phyloP scores from a whole-genome alignment of 1,140 invertebrate genomes.

The Akabosia matsudoensis region DNA sequence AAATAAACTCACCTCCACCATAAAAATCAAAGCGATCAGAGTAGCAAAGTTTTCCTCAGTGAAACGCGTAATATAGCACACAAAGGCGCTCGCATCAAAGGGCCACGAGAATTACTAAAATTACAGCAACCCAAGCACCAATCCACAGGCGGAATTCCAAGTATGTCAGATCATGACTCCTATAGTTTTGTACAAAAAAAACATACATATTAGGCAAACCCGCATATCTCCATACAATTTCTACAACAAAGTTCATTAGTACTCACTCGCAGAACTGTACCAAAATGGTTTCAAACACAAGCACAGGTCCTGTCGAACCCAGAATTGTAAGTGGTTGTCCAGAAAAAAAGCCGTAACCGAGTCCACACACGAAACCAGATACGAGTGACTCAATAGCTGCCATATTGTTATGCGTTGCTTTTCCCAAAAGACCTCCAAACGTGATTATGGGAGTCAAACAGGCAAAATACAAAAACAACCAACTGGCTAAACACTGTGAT shows the following conservation, averaged over 20 bases:
- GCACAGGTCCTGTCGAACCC: conserved; percentile 94
- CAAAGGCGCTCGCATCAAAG: conserved; percentile 91
- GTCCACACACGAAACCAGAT: conserved; percentile 90
- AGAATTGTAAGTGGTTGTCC: conserved; percentile 97
- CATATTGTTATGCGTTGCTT: conserved; percentile 94
- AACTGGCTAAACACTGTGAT: conserved; percentile 90
- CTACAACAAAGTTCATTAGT: too few species aligned
- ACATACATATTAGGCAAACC: too few species aligned
- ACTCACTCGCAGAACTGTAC: conserved; percentile 87
- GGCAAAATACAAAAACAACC: conserved; percentile 98
- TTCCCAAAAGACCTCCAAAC: conserved; percentile 88
- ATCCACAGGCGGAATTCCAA: conserved; percentile 94
- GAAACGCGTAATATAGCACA: conserved; percentile 98
- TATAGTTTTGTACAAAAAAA: too few species aligned
- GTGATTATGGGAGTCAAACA: conserved; percentile 97
- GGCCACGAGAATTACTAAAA: conserved; percentile 86
- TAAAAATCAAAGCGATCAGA: conserved; percentile 97
- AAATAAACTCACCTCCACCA: conserved; percentile 78
- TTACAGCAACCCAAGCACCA: conserved; percentile 85
- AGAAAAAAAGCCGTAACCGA: conserved; percentile 93
- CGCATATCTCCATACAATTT: too few species aligned
- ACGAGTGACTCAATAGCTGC: conserved; percentile 97
- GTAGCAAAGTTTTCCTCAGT: conserved; percentile 99
- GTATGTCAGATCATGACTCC: conserved; percentile 75
- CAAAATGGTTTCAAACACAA: conserved; percentile 97